These are phyloP conservation scores for Drosophila tani DNA, from an alignment of 1,140 invertebrate species.

Conservation along the genomic window DNA sequence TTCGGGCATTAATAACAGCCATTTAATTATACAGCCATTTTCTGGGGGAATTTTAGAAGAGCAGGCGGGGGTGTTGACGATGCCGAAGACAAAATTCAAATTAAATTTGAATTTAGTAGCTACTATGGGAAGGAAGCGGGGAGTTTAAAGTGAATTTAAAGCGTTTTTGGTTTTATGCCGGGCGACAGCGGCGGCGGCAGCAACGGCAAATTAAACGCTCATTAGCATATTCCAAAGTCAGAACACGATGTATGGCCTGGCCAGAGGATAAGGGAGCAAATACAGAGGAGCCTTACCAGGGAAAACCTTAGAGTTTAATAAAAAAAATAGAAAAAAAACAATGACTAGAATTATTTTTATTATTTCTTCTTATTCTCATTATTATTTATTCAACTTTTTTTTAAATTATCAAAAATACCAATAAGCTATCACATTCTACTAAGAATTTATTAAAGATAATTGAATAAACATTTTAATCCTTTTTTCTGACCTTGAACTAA, in stretches of 20 bases:
- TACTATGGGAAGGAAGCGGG: slow-evolving; percentile 43
- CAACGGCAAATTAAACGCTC: slow-evolving; percentile 70
- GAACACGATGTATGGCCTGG: slow-evolving; percentile 13
- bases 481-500: too few relatives aligned
- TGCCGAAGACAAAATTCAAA: slow-evolving; percentile 51
- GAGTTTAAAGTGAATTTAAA: slow-evolving; percentile 76
- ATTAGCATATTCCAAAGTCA: slow-evolving; percentile 72
- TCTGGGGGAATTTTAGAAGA: not conserved
- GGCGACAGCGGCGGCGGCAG: slow-evolving; percentile 13
- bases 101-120: slow-evolving; percentile 71
- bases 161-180: slow-evolving; percentile 62
- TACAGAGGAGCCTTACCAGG: not conserved
- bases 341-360: not conserved
- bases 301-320: not conserved
- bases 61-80: slow-evolving; percentile 1
- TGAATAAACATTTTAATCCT: too few relatives aligned
- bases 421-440: too few relatives aligned
- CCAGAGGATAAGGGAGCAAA: slow-evolving; percentile 2
- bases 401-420: too few relatives aligned
- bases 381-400: too few relatives aligned
- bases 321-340: not conserved
- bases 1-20: slow-evolving; percentile 37
- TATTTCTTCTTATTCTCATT: too few relatives aligned
- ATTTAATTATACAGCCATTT: slow-evolving; percentile 43
- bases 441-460: too few relatives aligned